A percentile compares a stretch with the other conserved stretches of the same genome.
Conservation (phyloP, 1,140 invertebrate species). For the Cheumatopsyche charites region DNA sequence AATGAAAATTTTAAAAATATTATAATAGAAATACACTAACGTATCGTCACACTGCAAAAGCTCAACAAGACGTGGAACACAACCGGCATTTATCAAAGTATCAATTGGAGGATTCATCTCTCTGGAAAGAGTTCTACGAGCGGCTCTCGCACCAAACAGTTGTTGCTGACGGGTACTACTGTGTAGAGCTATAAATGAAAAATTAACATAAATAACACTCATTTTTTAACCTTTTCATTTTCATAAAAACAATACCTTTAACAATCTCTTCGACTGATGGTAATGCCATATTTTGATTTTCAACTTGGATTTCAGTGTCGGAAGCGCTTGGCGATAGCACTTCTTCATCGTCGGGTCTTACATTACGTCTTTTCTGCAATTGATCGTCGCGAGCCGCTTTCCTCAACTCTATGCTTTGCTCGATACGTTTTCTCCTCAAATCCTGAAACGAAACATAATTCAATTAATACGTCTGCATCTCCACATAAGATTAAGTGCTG, state of each 20-base stretch:
- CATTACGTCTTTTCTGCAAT: conserved; percentile 91
- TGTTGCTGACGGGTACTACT: conserved; percentile 67
- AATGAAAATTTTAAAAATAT: conserved; percentile 20
- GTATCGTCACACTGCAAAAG: conserved; percentile 74
- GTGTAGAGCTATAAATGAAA: conserved; percentile 56
- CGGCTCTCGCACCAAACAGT: conserved; percentile 73
- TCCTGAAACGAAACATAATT: conserved; percentile 64
- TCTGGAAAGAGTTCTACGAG: conserved; percentile 88
- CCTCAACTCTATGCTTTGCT: conserved; percentile 86
- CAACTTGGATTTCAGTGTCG: conserved; percentile 50
- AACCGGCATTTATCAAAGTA: conserved; percentile 82
- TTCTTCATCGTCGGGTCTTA: conserved; percentile 64
- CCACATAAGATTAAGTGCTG: not conserved
- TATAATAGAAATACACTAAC: conserved; percentile 61
- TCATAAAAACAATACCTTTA: too few relatives aligned
- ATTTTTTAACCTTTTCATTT: too few relatives aligned
- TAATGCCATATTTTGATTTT: conserved; percentile 42
- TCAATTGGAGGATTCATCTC: conserved; percentile 96
- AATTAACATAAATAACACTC: not conserved
- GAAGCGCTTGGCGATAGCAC: conserved; percentile 64
- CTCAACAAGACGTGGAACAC: conserved; percentile 84
- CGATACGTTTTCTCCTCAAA: conserved; percentile 83
- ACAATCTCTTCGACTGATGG: conserved; percentile 67
- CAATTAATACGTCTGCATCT: not conserved
- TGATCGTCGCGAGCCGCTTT: conserved; percentile 96